Evolutionary conservation across 2,113 vertebrate genomes (phyloP).

Genomic region (Seriola quinqueradiata): DNA sequence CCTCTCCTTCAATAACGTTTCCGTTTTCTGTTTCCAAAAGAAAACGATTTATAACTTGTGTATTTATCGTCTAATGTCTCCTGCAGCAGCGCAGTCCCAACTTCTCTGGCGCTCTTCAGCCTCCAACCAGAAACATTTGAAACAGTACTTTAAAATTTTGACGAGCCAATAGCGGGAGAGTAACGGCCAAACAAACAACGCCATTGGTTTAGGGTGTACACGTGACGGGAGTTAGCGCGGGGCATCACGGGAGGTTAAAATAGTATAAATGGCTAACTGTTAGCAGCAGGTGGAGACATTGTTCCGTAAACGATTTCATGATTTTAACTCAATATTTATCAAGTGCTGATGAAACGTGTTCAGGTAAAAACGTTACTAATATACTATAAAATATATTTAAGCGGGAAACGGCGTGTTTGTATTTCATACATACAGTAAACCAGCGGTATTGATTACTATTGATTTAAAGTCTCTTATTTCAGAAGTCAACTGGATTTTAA

Average conservation of each 20-base stretch:
- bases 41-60: rapidly evolving
- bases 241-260: conserved; percentile 55
- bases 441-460: too few relatives aligned
- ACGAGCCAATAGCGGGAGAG: conserved; percentile 53
- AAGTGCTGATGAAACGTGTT: too few relatives aligned
- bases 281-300: conserved; percentile 43
- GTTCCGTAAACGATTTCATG: not conserved
- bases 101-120: conserved; percentile 29
- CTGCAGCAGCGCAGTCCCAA: rapidly evolving
- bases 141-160: conserved; percentile 66
- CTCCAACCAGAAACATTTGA: not conserved
- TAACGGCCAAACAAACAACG: not conserved
- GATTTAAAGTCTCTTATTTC: too few relatives aligned
- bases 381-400: too few relatives aligned
- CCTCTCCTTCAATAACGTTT: not conserved
- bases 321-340: too few relatives aligned
- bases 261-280: rapidly evolving
- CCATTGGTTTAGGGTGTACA: conserved; percentile 47
- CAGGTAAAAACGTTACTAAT: not conserved
- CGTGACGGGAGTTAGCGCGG: not conserved
- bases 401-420: too few relatives aligned
- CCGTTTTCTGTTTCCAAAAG: rapidly evolving
- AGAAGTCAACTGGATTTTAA: too few relatives aligned
- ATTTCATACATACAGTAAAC: too few relatives aligned
- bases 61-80: rapidly evolving